Base-by-base conservation (phyloP, 2,797 vertebrate genomes). In the Thunnus albacares region DNA sequence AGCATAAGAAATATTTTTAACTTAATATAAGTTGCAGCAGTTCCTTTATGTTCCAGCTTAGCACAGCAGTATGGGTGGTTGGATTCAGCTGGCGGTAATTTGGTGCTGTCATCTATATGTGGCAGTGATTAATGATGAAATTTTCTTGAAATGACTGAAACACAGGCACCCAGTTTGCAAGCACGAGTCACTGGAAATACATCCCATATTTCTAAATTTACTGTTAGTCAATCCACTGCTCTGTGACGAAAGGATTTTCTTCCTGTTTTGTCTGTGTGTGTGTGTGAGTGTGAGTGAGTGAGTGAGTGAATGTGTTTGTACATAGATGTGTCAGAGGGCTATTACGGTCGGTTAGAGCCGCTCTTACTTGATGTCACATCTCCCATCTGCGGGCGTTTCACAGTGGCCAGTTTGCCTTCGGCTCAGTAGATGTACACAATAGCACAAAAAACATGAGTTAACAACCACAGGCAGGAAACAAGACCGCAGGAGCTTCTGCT, bases 281-380 rank as follows among this genome's bases (percentile, higher is more conserved):
- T 64, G 41, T 51, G 41, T 70, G 70, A 45, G 41, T 51, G 41
- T 70, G 70, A 45, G 53, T 41, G 41, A 60, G 47, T 74, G 74
- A 38, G 52, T 75, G 76, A 70, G 78, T 12, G 69, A 71, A 76
- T 14, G 0, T 75, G 69, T 84, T 81, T 75, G 24, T 77, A 75
- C 83, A 84, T 77, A 56, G 79, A 87, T 79, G 81, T 88, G 90
- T 89, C 84, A 90, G 82, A 82, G 69, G 68, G 73, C 81, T 77
- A 82, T 87, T 87, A 90, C n/a, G 74, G 78, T 71, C 70, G 35
- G 77, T 90, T 92, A 88, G 89, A 90, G 80, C 63, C 53, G 14
- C 58, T 91, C 70, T 89, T 73, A 82, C 80, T 89, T 85, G 75
- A 86, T 88, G 87, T 83, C 88, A 88, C 87, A 83, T 83, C 67